Evolutionary conservation across 1,140 invertebrate species (phyloP).

Genomic region (Plodia interpunctella): DNA sequence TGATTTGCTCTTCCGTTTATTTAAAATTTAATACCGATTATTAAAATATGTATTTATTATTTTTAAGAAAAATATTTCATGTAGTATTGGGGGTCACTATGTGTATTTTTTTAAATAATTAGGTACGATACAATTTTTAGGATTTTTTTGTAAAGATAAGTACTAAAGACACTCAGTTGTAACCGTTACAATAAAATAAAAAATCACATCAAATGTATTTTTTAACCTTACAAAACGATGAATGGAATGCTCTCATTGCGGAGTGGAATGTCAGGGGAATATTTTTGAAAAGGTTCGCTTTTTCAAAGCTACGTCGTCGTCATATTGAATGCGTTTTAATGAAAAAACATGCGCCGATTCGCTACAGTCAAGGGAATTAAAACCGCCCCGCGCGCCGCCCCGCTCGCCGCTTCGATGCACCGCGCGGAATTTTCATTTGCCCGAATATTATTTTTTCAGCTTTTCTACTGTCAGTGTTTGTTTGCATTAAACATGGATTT

Average conservation of each 20-base stretch:
- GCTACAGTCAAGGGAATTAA: slow-evolving; percentile 75
- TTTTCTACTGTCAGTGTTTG: slow-evolving; percentile 9
- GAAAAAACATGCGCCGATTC: slow-evolving; percentile 76
- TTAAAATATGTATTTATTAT: no score
- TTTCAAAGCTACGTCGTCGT: slow-evolving; percentile 72
- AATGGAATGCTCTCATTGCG: slow-evolving; percentile 53
- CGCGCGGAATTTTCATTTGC: slow-evolving; percentile 56
- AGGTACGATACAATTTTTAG: no score
- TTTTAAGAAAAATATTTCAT: no score
- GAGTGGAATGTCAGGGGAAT: slow-evolving; percentile 65
- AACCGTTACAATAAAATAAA: no score
- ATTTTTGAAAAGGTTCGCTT: slow-evolving; percentile 72
- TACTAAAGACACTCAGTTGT: no score
- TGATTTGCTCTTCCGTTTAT: no score
- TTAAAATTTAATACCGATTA: no score
- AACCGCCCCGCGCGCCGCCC: slow-evolving; percentile 41
- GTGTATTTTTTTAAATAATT: no score
- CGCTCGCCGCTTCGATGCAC: slow-evolving; percentile 28
- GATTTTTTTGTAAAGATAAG: no score
- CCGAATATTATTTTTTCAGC: slow-evolving; percentile 64
- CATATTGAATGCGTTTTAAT: slow-evolving; percentile 76
- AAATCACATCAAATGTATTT: not conserved
- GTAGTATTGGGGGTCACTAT: no score
- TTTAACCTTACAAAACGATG: slow-evolving; percentile 34
- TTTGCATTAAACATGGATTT: not conserved